Conservation (phyloP, 2,888 invertebrate genomes). For the Alloscopus bannaensis region DNA sequence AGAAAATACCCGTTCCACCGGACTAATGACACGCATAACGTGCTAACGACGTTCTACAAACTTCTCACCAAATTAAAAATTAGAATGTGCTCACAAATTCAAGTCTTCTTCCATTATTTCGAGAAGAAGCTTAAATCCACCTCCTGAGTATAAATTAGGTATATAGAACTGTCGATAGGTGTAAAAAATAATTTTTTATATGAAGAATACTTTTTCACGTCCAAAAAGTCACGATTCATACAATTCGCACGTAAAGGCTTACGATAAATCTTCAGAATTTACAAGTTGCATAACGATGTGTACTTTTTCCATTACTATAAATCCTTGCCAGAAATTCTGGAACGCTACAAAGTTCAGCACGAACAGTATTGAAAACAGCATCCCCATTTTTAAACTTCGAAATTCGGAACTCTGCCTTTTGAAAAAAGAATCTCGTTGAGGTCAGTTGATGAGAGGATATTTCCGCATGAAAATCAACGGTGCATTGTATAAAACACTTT, state of each 20-base stretch:
- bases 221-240: conserved; percentile 4
- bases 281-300: too few relatives aligned
- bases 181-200: background rate
- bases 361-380: conserved; percentile 11
- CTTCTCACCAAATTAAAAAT: background rate
- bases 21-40: conserved; percentile 18
- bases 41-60: background rate
- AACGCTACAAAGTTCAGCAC: conserved; percentile 28
- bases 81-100: too few relatives aligned
- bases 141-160: too few relatives aligned
- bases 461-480: conserved; percentile 54
- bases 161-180: too few relatives aligned
- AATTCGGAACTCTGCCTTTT: conserved; percentile 6
- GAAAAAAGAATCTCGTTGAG: conserved; percentile 19
- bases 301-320: too few relatives aligned
- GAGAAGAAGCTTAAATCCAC: too few relatives aligned
- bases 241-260: too few relatives aligned
- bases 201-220: background rate
- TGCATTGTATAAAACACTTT: conserved; percentile 34
- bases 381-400: conserved; percentile 1
- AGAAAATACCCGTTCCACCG: conserved; percentile 75
- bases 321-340: conserved; percentile 40
- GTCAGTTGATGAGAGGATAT: conserved; percentile 48
- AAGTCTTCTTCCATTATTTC: too few relatives aligned
- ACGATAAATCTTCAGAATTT: background rate